Percentiles rank a stretch among this genome's conserved stretches.
phyloP scores from a whole-genome alignment of 2,797 vertebrate genomes.

The Hylomyscus alleni region DNA sequence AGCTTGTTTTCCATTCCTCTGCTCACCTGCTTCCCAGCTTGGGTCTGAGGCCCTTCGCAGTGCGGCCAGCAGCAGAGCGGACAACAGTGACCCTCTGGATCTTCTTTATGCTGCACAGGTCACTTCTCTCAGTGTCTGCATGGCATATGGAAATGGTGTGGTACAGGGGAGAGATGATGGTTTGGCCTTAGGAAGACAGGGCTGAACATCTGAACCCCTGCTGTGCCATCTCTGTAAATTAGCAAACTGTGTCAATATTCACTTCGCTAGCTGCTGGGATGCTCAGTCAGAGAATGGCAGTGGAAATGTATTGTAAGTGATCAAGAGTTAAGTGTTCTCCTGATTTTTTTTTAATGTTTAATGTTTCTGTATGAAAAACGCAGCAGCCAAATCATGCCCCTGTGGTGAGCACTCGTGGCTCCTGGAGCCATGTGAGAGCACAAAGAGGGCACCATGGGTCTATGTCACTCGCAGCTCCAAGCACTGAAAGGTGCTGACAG shows the following conservation, averaged over 20 bases:
- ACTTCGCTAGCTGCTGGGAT: background rate
- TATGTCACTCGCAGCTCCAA: conserved; percentile 52
- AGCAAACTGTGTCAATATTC: background rate
- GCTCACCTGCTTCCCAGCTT: background rate
- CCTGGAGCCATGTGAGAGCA: background rate
- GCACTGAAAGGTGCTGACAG: conserved; percentile 8
- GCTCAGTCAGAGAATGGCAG: background rate
- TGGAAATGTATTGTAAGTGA: background rate
- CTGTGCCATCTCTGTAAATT: background rate
- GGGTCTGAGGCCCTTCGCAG: background rate
- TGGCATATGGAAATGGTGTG: accelerated
- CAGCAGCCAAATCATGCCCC: background rate
- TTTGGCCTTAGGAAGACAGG: background rate
- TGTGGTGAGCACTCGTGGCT: background rate
- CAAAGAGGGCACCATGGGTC: background rate
- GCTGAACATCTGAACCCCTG: background rate
- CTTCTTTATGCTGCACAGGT: no score
- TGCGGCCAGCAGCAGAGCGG: background rate
- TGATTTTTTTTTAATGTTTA: background rate
- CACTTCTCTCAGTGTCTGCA: background rate
- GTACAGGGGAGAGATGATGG: background rate
- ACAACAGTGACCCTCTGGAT: background rate
- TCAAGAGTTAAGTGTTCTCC: background rate
- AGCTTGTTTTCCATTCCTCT: background rate
- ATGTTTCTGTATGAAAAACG: conserved; percentile 14